phyloP scores from a whole-genome alignment of 2,888 invertebrate genomes.

The Nebria salina region DNA sequence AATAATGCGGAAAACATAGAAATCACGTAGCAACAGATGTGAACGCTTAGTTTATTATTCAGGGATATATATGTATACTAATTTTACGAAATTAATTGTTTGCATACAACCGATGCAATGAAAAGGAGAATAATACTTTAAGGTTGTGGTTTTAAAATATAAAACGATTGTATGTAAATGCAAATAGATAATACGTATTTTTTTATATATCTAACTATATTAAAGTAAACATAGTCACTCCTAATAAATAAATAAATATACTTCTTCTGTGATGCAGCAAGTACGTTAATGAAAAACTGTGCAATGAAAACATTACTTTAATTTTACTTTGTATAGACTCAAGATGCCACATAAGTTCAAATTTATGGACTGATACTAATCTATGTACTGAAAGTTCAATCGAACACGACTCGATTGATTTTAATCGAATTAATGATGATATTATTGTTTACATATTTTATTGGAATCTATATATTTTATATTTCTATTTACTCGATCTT shows the following conservation, averaged over 20 bases:
- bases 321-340: background rate
- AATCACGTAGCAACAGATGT: background rate
- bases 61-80: background rate
- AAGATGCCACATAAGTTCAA: background rate
- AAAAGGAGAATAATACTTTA: background rate
- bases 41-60: background rate
- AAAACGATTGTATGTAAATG: background rate
- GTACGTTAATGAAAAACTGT: background rate
- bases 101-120: no score
- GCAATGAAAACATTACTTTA: background rate
- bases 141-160: background rate
- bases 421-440: background rate
- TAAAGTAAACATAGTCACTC: no score
- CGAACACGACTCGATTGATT: background rate
- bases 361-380: background rate
- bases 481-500: no score
- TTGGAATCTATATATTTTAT: no score
- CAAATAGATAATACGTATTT: background rate
- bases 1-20: background rate
- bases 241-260: background rate
- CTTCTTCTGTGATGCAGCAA: background rate
- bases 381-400: background rate
- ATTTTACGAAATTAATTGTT: no score
- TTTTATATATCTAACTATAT: no score
- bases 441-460: background rate